A percentile compares a stretch with the other conserved stretches of the same genome.
phyloP scores from a whole-genome alignment of 2,888 invertebrate species.

The Spodoptera littoralis region DNA sequence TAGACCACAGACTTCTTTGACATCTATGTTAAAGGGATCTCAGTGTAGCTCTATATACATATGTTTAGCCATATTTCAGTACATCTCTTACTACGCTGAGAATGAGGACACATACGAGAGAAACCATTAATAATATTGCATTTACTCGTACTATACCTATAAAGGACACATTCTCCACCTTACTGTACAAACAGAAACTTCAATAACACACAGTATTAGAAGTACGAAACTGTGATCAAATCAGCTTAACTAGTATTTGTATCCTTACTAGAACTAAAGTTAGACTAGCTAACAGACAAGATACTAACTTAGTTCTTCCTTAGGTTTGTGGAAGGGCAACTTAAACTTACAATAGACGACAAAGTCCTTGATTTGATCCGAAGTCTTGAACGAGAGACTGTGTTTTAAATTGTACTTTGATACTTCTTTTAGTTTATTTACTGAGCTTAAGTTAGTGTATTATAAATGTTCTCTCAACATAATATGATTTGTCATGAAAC shows the following conservation, averaged over 20 bases:
- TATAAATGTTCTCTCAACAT: conserved; percentile 1
- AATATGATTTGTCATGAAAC: conserved; percentile 5
- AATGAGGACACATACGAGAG: conserved; percentile 1
- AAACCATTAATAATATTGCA: conserved; percentile 34
- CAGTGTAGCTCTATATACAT: no score
- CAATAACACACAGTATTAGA: conserved; percentile 26
- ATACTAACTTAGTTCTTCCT: conserved; percentile 46
- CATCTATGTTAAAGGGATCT: no score
- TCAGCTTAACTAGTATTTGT: conserved; percentile 48
- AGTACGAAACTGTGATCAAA: conserved; percentile 45
- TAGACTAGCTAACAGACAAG: conserved; percentile 40
- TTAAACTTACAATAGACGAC: conserved; percentile 32
- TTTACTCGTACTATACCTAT: conserved; percentile 21
- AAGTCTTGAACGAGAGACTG: conserved; percentile 31
- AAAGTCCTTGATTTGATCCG: conserved; percentile 33
- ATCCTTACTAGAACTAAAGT: conserved; percentile 39
- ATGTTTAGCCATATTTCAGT: no score
- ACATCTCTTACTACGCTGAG: no score
- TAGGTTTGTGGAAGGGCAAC: conserved; percentile 33
- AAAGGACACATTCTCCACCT: conserved; percentile 15
- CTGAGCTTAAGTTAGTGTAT: neutral
- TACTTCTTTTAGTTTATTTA: conserved; percentile 12
- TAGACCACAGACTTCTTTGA: no score
- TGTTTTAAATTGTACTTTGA: conserved; percentile 25
- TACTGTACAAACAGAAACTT: conserved; percentile 27